A percentile compares a stretch with the other conserved stretches of the same genome.
Evolutionary conservation across 2,797 vertebrate genomes (phyloP).

Genomic region (Gadopsis bispinosus): DNA sequence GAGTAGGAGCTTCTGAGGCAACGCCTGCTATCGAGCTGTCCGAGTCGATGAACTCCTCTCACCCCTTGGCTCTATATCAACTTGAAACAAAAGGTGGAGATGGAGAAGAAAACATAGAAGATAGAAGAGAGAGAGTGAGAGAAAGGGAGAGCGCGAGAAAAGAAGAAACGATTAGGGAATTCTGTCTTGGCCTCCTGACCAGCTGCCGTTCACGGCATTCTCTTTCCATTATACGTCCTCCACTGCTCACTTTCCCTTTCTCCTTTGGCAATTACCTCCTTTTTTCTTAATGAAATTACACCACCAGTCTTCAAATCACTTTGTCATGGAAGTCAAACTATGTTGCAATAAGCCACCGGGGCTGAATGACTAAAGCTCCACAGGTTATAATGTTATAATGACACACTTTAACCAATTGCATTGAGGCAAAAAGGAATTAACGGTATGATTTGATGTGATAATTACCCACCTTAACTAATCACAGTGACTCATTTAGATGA

Average conservation of each 20-base stretch:
- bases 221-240: background rate
- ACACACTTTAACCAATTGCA: background rate
- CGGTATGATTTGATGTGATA: conserved; percentile 29
- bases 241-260: background rate
- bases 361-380: background rate
- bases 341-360: background rate
- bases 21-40: conserved; percentile 63
- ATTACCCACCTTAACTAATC: conserved; percentile 49
- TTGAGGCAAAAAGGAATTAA: conserved; percentile 15
- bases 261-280: background rate
- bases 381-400: conserved; percentile 1
- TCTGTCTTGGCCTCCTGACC: conserved; percentile 9
- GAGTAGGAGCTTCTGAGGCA: conserved; percentile 47
- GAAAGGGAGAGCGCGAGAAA: background rate
- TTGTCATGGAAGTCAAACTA: background rate
- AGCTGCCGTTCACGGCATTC: conserved; percentile 2
- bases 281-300: background rate
- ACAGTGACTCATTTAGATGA: conserved; percentile 28
- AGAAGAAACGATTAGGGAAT: conserved; percentile 4
- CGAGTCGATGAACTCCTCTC: conserved; percentile 67
- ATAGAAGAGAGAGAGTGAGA: background rate
- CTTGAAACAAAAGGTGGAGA: conserved; percentile 11
- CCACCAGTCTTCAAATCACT: background rate
- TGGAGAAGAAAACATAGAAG: conserved; percentile 18
- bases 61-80: conserved; percentile 41